Evolutionary conservation across 2,113 vertebrate species (phyloP).

Genomic region (Vidua macroura): DNA sequence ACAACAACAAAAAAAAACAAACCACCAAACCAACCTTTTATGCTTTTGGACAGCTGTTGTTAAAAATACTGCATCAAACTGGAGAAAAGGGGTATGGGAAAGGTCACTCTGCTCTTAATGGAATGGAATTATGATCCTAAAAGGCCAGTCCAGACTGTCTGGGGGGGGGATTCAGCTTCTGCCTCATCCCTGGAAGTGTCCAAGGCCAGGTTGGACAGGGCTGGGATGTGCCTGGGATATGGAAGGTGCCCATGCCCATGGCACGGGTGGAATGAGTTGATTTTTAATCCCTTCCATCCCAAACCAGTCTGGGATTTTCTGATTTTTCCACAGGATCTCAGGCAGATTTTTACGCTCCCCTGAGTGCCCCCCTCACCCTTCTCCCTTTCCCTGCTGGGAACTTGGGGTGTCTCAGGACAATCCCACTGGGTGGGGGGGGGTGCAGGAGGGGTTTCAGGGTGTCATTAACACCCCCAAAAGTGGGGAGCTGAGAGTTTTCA

Average conservation of each 20-base stretch:
- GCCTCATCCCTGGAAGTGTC: neutral
- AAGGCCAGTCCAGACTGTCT: too few species aligned
- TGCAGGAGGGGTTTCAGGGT: neutral
- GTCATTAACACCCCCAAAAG: accelerated
- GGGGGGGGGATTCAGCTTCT: neutral
- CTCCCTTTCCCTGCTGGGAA: neutral
- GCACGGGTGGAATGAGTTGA: accelerated
- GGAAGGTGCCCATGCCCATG: neutral
- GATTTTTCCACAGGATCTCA: neutral
- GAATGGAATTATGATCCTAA: neutral
- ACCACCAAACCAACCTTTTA: neutral
- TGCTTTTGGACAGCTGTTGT: neutral
- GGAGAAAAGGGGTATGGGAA: neutral
- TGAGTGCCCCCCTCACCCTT: too few species aligned
- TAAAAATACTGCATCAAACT: neutral
- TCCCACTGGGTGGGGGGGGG: neutral
- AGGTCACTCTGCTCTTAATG: neutral
- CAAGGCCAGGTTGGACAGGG: neutral
- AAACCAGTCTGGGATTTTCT: neutral
- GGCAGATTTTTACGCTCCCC: neutral
- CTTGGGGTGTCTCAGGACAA: neutral
- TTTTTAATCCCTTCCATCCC: neutral
- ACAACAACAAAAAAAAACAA: too few species aligned
- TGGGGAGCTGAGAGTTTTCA: neutral
- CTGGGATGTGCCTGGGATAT: neutral